Conservation (phyloP, 2,797 vertebrate genomes). For the Cottoperca gobio region DNA sequence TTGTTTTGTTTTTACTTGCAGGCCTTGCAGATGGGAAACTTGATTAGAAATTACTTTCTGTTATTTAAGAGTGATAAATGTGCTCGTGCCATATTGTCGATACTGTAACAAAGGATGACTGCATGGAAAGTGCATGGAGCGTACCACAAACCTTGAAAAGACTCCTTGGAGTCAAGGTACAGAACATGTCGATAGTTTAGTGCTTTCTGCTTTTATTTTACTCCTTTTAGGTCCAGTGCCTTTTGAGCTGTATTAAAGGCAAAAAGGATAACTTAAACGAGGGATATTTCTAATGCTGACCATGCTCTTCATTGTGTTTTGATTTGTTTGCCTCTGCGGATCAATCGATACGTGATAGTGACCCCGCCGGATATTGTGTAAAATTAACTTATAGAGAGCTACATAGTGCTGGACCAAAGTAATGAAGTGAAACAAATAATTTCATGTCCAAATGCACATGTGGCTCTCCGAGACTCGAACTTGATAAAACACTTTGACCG, state of each 20-base stretch:
- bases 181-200: conserved; percentile 9
- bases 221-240: conserved; percentile 66
- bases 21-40: conserved; percentile 25
- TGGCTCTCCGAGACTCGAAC: conserved; percentile 15
- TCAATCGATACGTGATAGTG: not conserved
- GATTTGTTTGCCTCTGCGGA: conserved; percentile 7
- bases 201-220: conserved; percentile 19
- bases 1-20: conserved; percentile 35
- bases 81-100: conserved; percentile 54
- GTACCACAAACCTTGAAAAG: conserved; percentile 16
- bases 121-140: conserved; percentile 59
- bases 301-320: conserved; percentile 14
- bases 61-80: conserved; percentile 46
- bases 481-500: conserved; percentile 25
- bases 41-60: conserved; percentile 27
- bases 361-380: conserved; percentile 4
- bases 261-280: conserved; percentile 30
- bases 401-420: conserved; percentile 51
- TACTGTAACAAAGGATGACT: conserved; percentile 30
- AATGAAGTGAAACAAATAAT: not conserved
- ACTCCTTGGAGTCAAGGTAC: conserved; percentile 24
- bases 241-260: conserved; percentile 43
- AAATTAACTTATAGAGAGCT: conserved; percentile 20
- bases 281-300: conserved; percentile 28
- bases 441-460: conserved; percentile 34